A percentile compares a stretch with the other conserved stretches of the same genome.
phyloP scores from a whole-genome alignment of 2,113 vertebrate species.

The Ibidorhyncha struthersii region DNA sequence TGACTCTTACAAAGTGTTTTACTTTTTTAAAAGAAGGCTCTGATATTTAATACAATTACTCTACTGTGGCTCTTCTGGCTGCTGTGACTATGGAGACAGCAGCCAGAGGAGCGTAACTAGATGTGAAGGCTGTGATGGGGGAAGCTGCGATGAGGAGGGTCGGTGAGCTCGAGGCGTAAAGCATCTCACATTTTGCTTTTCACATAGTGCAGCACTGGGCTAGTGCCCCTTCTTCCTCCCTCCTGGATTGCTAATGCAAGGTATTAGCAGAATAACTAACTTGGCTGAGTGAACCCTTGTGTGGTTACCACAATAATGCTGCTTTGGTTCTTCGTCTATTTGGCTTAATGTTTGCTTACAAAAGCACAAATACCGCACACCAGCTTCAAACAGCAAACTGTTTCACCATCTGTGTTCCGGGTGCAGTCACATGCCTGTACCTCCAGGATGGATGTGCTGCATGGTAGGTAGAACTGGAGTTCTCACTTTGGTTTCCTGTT shows the following conservation, averaged over 20 bases:
- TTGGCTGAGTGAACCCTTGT: not conserved
- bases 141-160: not conserved
- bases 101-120: not conserved
- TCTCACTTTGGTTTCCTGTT: not conserved
- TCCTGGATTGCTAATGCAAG: not conserved
- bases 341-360: not conserved
- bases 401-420: not conserved
- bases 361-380: not conserved
- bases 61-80: not conserved
- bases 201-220: not conserved
- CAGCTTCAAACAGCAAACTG: not conserved
- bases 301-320: not conserved
- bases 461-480: not conserved
- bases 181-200: not conserved
- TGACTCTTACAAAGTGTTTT: not conserved
- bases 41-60: not conserved
- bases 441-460: not conserved
- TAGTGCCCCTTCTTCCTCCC: not conserved
- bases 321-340: not conserved
- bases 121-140: not conserved
- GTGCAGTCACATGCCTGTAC: not conserved
- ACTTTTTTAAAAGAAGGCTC: not conserved
- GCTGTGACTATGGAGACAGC: not conserved
- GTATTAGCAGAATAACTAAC: not conserved
- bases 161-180: not conserved